Conservation (phyloP, 37 sponge, comb jelly and placozoan species). For the Aphrocallistes beatrix region DNA sequence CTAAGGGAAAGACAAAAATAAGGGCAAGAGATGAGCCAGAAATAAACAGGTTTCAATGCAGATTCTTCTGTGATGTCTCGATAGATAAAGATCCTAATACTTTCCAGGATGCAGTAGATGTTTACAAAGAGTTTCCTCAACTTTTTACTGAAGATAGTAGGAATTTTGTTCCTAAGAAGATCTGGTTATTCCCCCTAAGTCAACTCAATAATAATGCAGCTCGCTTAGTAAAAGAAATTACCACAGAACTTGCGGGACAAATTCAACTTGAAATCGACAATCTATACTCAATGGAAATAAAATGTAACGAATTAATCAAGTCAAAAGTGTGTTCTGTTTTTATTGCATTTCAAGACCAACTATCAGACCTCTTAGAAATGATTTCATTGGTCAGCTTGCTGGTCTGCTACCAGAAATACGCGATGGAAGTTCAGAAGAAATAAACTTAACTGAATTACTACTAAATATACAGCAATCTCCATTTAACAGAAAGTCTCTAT, state of each 20-base stretch:
- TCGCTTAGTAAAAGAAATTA: background rate
- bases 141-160: background rate
- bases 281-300: background rate
- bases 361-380: background rate
- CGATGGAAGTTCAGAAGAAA: background rate
- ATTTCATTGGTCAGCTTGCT: conserved; percentile 8
- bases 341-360: background rate
- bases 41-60: conserved; percentile 22
- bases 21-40: background rate
- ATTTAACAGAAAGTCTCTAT: background rate
- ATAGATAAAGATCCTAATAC: conserved; percentile 16
- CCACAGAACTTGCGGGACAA: background rate
- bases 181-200: conserved; percentile 19
- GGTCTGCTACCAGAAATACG: conserved; percentile 6
- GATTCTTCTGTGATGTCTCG: conserved; percentile 26
- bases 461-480: background rate
- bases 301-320: conserved; percentile 17
- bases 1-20: background rate
- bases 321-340: background rate
- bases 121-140: conserved; percentile 21
- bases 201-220: conserved; percentile 4
- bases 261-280: conserved; percentile 18
- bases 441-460: conserved; percentile 20
- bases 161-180: conserved; percentile 19
- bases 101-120: conserved; percentile 22